Conservation (phyloP, 2,888 invertebrate species). For the Monopis laevigella region DNA sequence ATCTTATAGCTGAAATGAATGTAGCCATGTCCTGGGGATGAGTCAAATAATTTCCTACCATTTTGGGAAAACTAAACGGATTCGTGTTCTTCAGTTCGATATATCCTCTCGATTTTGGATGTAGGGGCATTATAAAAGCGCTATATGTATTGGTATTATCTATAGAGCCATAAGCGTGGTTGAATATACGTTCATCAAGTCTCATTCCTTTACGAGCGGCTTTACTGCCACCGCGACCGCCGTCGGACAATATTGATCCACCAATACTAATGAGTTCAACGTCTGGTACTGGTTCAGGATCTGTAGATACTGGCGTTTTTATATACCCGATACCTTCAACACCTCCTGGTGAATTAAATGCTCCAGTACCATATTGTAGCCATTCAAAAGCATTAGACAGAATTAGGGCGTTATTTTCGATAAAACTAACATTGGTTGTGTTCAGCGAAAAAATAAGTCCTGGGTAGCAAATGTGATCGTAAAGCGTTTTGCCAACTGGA, state of each 20-base stretch:
- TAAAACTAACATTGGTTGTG: conserved; percentile 37
- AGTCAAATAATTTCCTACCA: conserved; percentile 83
- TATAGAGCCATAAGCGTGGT: conserved; percentile 63
- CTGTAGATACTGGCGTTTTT: conserved; percentile 65
- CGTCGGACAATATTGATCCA: conserved; percentile 71
- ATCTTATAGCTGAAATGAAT: conserved; percentile 70
- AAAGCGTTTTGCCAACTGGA: conserved; percentile 73
- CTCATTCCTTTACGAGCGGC: conserved; percentile 63
- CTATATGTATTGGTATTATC: conserved; percentile 67
- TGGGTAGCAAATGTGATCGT: conserved; percentile 69
- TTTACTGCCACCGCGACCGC: conserved; percentile 44
- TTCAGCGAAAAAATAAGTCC: conserved; percentile 53
- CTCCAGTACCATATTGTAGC: conserved; percentile 48
- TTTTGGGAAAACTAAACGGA: conserved; percentile 78
- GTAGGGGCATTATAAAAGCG: conserved; percentile 74
- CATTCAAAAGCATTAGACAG: conserved; percentile 31
- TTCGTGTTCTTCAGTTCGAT: conserved; percentile 75
- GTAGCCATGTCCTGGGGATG: conserved; percentile 70
- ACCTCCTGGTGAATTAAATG: conserved; percentile 66
- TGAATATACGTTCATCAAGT: conserved; percentile 62
- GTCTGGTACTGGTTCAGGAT: conserved; percentile 71
- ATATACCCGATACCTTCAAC: conserved; percentile 74
- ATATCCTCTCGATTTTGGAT: conserved; percentile 78
- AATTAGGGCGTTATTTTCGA: conserved; percentile 28
- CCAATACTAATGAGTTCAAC: conserved; percentile 72